Percentiles rank a stretch among this genome's conserved stretches.
These are phyloP conservation scores for Lutraria rhynchaena DNA, from an alignment of 1,140 invertebrate species.

Conservation along the genomic window DNA sequence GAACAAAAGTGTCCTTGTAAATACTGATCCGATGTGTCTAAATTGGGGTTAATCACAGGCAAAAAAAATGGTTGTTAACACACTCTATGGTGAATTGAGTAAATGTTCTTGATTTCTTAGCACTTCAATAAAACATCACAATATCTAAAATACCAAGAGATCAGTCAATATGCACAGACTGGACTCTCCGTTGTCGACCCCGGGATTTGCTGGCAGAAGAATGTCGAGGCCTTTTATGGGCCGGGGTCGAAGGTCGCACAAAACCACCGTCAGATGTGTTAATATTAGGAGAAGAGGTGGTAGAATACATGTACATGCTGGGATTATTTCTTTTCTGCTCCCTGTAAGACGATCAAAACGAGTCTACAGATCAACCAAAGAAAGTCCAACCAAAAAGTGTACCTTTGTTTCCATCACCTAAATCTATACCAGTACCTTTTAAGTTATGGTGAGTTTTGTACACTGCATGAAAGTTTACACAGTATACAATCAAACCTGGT, in stretches of 20 bases:
- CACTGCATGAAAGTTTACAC: not conserved
- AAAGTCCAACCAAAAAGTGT: not conserved
- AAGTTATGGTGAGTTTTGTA: not conserved
- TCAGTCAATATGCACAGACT: conserved; percentile 50
- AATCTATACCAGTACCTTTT: not conserved
- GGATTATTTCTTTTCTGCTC: conserved; percentile 50
- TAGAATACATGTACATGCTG: conserved; percentile 57
- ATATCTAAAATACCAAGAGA: not conserved
- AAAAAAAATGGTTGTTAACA: too few relatives aligned
- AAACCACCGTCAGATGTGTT: conserved; percentile 18
- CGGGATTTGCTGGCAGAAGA: not conserved
- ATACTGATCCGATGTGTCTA: too few relatives aligned
- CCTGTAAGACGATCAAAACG: conserved; percentile 25
- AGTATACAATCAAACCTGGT: not conserved
- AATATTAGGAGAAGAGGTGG: conserved; percentile 47
- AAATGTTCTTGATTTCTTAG: too few relatives aligned
- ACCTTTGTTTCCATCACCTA: not conserved
- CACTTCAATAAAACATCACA: too few relatives aligned
- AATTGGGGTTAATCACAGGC: too few relatives aligned
- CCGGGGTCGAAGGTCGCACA: not conserved
- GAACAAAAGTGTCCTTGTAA: too few relatives aligned
- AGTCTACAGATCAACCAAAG: not conserved
- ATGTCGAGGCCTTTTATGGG: not conserved
- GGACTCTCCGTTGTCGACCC: conserved; percentile 15
- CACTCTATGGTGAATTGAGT: too few relatives aligned